A percentile compares a stretch with the other conserved stretches of the same genome.
Evolutionary conservation across 2,113 vertebrate genomes (phyloP).

Genomic region (Oceanodroma tethys): DNA sequence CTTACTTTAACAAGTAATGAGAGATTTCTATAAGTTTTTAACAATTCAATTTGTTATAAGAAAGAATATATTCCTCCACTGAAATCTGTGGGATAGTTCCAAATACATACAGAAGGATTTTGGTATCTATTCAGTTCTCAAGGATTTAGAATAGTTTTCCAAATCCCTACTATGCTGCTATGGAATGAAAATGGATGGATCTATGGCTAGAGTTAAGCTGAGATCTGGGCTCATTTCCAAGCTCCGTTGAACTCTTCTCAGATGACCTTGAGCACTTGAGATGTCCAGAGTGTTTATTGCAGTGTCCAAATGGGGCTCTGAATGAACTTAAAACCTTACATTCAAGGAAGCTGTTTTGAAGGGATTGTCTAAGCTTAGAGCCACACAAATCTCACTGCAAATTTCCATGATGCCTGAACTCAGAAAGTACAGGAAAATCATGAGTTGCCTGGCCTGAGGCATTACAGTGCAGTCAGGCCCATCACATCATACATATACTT

Average conservation of each 20-base stretch:
- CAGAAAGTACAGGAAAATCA: background rate
- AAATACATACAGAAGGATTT: background rate
- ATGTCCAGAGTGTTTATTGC: constrained; percentile 51
- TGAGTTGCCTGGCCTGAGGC: background rate
- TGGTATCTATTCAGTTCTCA: constrained; percentile 29
- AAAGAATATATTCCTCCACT: background rate
- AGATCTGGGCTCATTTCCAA: constrained; percentile 56
- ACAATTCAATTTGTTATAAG: background rate
- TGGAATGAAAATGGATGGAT: constrained; percentile 56
- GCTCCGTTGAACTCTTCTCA: constrained; percentile 27
- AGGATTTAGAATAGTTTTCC: constrained; percentile 38
- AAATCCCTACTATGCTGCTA: constrained; percentile 17
- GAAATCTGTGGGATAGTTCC: background rate
- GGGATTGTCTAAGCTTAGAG: constrained; percentile 8
- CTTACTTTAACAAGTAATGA: constrained; percentile 25
- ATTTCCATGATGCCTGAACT: background rate
- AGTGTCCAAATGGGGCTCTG: constrained; percentile 23
- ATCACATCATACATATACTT: background rate
- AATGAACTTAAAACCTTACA: constrained; percentile 39
- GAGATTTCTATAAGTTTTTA: constrained; percentile 15
- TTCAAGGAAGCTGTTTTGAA: constrained; percentile 31
- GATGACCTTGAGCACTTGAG: constrained; percentile 54
- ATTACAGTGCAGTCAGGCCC: background rate
- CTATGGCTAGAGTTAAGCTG: constrained; percentile 40
- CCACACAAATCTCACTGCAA: background rate